Evolutionary conservation across 2,888 invertebrate species (phyloP).

Genomic region (Stenodera caucasica): DNA sequence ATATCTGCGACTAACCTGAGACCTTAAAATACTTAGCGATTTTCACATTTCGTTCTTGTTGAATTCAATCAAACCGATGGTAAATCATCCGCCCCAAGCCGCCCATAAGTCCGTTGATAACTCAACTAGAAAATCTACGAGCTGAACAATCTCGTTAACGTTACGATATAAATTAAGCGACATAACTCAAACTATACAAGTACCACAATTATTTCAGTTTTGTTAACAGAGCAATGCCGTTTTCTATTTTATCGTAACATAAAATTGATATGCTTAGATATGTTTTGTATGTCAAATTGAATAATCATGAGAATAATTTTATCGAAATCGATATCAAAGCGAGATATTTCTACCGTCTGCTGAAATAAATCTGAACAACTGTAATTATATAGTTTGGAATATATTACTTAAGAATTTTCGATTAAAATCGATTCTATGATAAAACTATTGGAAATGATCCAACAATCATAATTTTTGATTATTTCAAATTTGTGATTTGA

Average conservation of each 20-base stretch:
- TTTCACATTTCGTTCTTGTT: not conserved
- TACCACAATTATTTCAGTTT: not conserved
- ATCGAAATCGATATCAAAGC: slow-evolving; percentile 24
- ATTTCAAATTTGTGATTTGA: not conserved
- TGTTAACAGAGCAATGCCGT: no score
- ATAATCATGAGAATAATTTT: slow-evolving; percentile 11
- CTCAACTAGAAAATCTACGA: slow-evolving; percentile 32
- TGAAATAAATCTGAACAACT: slow-evolving; percentile 27
- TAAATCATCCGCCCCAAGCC: slow-evolving; percentile 23
- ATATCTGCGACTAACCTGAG: not conserved
- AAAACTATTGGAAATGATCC: no score
- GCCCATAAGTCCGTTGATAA: slow-evolving; percentile 30
- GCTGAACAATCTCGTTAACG: slow-evolving; percentile 33
- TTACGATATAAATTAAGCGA: slow-evolving; percentile 29
- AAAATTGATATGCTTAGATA: no score
- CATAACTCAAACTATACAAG: slow-evolving; percentile 28
- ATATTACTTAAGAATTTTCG: slow-evolving; percentile 19
- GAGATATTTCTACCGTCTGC: slow-evolving; percentile 25
- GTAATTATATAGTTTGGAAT: slow-evolving; percentile 25
- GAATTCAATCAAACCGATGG: slow-evolving; percentile 25
- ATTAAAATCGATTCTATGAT: slow-evolving; percentile 2
- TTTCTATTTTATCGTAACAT: no score
- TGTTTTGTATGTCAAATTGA: no score
- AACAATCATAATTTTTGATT: no score
- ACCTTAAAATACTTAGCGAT: not conserved